Evolutionary conservation across 2,113 vertebrate species (phyloP), one percentile per base, ranked within the genome.

Genomic region (Mustelus asterias): DNA sequence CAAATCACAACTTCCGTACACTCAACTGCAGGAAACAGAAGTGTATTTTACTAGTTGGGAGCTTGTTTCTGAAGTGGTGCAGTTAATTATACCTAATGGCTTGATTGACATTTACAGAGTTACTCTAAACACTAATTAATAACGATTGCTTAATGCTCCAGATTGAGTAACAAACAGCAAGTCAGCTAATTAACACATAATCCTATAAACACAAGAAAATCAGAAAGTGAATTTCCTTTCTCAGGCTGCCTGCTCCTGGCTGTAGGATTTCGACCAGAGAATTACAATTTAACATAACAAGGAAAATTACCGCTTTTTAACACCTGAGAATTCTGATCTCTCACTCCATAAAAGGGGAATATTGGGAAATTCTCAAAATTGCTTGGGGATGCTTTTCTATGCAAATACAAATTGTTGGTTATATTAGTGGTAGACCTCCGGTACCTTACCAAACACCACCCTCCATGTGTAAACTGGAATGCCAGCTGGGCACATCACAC

Each of bases 41-140:
- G 14, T 44, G 22, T 10, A 95, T 72, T 95, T 95, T 72, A 72
- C 69, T 72, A 95, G 9, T 69, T 95, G 24, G 37, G 18, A 44
- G 44, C 69, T 29, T 44, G 24, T 72, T 95, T 72, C 69, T 95
- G 94, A 76, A 95, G 44, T 48, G 26, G 93, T 95, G 94, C 67
- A 95, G 69, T 72, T 95, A 95, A 95, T 95, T 95, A 72, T 26
- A 54, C 37, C 41, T 72, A 95, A 72, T 54, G 65, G 67, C 29
- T 72, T 95, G 94, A 95, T 72, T 70, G 94, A 95, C 94, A 95
- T 72, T 95, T 72, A 44, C 69, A 72, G 41, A 95, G 94, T 95
- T 95, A 95, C 41, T 72, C 69, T 7, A 44, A 76, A 41, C 41
- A 95, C 94, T 95, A 95, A 95, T 95, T 95, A 95, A 22, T n/a